Evolutionary conservation across 2,888 invertebrate species (phyloP), one percentile per base, ranked within the genome.

Genomic region (Achlya flavicornis): DNA sequence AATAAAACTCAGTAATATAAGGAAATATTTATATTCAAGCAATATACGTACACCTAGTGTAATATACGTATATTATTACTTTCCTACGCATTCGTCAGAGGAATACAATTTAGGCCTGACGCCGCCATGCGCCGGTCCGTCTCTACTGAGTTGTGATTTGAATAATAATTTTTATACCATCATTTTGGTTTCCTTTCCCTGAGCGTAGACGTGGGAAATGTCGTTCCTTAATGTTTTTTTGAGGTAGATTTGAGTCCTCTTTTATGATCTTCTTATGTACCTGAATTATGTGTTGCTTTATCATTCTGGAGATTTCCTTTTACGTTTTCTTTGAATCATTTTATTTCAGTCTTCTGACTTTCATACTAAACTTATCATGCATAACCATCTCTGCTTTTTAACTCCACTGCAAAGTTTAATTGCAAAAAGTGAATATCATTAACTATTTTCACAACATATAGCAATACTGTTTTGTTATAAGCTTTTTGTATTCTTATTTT

Each of bases 111-210:
- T 90, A 88, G 89, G 88, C 85, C 84, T 88, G 87, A 87, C 89
- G 89, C 90, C 89, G 89, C 90, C 87, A 84, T 84, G 83, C 84
- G 85, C 81, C 88, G 83, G 84, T 84, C 83, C 81, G 83, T 78
- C 83, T 85, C 82, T 80, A 84, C 83, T 78, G 81, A 77, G 76
- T 85, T 92, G 92, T 92, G 92, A 90, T 92, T 92, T 92, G 93
- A 93, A 93, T 93, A 93, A 91, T 92, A 93, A 93, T 92, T 88
- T 88, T 89, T 86, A 85, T 87, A 82, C 86, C 87, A 86, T 88
- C 92, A 90, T 91, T 92, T 89, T 82, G 87, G 92, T 88, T 92
- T 93, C 92, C 91, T 92, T 89, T 91, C 89, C 85, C 88, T 83
- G 81, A 78, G 77, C 81, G 76, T 81, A 84, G 82, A 89, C 92